Base-by-base conservation (phyloP, 2,888 invertebrate genomes). In the Aleiodes testaceus region DNA sequence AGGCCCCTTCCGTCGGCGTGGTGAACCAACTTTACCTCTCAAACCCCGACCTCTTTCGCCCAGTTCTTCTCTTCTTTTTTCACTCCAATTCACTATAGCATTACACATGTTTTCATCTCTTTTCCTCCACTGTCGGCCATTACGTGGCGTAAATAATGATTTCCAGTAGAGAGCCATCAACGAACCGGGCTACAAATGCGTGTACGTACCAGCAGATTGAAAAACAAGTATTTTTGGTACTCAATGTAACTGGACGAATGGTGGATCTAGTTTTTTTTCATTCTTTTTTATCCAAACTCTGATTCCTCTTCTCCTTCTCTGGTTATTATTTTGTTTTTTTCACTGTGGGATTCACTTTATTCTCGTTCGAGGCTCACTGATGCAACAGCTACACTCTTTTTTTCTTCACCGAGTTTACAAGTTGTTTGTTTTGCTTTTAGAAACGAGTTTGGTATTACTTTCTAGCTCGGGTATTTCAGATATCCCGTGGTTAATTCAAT, bases 91-190 rank as follows among this genome's bases (percentile, higher is more conserved):
- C 55, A 11, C 30, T 36, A 36, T 36, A 36, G 36, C 7, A 36
- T 36, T 36, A 36, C 36, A 36, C 36, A 11, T 36, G 7, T 36
- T 36, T 36, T 36, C 7, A 7, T 36, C 36, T 36, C 30, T 61
- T 49, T 66, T 59, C 16, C 52, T 26, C 18, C 59, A 14, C 20
- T 22, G 55, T 55, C n/a, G n/a, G 14, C 16, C 14, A 22, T 45
- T 45, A n/a, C 44, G 22, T 52, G 63, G n/a, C 52, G 71, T 66
- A 71, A 71, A 71, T 71, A 71, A 71, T 66, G 45, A 59, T 50
- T 49, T 44, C n/a, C 66, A 42, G 16, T 26, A 26, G 61, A 9
- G 45, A 45, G 26, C 36, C 44, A 63, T 26, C 26, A 22, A 50
- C 49, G 26, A 55, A 1, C 55, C 30, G n/a, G n/a, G 26, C 42